A percentile compares a stretch with the other conserved stretches of the same genome.
Evolutionary conservation across 2,113 vertebrate genomes (phyloP).

Genomic region (Syrmaticus mikado): DNA sequence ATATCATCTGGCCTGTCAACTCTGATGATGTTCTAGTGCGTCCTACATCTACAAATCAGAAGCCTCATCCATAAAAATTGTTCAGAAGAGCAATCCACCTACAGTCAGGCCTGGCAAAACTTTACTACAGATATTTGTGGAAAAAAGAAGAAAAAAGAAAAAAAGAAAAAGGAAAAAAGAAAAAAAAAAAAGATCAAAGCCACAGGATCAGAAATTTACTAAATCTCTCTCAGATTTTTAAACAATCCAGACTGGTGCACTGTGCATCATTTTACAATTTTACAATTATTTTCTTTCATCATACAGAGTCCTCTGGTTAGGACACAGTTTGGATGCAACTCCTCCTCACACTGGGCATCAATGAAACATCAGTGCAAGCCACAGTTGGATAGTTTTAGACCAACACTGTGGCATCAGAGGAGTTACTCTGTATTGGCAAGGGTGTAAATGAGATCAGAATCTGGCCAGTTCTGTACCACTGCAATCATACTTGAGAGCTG

Average conservation of each 20-base stretch:
- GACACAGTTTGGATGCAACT: not conserved
- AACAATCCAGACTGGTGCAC: not conserved
- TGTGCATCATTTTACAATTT: not conserved
- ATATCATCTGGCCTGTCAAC: not conserved
- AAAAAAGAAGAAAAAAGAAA: not conserved
- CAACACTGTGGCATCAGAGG: not conserved
- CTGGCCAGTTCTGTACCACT: not conserved
- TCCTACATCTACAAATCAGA: not conserved
- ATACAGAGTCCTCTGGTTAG: not conserved
- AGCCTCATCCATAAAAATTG: conserved; percentile 17
- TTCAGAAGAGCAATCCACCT: conserved; percentile 30
- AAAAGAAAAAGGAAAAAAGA: not conserved
- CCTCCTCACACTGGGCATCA: not conserved
- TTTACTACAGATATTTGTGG: not conserved
- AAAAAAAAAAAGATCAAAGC: not conserved
- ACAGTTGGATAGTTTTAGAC: not conserved
- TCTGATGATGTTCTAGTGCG: not conserved
- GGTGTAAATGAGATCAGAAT: conserved; percentile 5
- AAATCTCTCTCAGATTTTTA: not conserved
- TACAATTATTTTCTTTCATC: not conserved
- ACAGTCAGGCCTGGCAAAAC: not conserved
- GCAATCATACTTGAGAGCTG: not conserved
- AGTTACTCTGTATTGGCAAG: not conserved
- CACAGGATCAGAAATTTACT: not conserved
- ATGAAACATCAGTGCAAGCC: not conserved